A percentile compares a stretch with the other conserved stretches of the same genome.
Conservation (phyloP, 2,113 vertebrate species). For the Cacatua alba region DNA sequence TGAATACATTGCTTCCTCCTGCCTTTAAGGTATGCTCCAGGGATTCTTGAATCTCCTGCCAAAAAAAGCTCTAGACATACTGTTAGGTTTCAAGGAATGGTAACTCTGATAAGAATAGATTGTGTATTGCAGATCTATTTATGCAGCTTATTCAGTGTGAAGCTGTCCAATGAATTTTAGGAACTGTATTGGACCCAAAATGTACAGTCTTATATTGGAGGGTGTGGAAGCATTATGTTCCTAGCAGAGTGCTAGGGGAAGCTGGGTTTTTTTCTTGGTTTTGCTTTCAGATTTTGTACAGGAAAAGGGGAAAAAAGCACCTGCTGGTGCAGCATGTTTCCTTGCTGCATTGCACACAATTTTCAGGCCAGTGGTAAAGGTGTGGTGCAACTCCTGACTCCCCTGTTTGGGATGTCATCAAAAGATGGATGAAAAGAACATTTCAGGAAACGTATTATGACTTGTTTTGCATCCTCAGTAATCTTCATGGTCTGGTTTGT, state of each 20-base stretch:
- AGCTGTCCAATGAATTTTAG: background rate
- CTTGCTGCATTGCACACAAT: background rate
- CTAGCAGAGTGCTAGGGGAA: background rate
- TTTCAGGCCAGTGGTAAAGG: background rate
- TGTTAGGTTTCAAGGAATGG: background rate
- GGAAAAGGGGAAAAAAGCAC: background rate
- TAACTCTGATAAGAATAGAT: background rate
- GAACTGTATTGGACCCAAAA: background rate
- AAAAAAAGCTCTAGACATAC: background rate
- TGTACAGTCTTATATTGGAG: background rate
- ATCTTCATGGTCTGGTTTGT: background rate
- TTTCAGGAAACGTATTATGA: background rate
- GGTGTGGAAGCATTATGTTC: background rate
- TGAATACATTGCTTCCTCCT: background rate
- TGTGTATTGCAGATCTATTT: background rate
- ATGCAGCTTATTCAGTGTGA: background rate
- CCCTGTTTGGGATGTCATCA: background rate
- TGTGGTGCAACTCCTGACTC: background rate
- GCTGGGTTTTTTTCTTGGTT: fast-evolving
- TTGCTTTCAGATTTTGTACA: background rate
- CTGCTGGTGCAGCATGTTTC: background rate
- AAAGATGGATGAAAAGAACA: background rate
- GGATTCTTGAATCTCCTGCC: background rate
- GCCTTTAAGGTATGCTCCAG: background rate
- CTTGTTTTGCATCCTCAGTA: background rate